Conservation (phyloP, 2,113 vertebrate species). For the Tretioscincus oriximinensis region DNA sequence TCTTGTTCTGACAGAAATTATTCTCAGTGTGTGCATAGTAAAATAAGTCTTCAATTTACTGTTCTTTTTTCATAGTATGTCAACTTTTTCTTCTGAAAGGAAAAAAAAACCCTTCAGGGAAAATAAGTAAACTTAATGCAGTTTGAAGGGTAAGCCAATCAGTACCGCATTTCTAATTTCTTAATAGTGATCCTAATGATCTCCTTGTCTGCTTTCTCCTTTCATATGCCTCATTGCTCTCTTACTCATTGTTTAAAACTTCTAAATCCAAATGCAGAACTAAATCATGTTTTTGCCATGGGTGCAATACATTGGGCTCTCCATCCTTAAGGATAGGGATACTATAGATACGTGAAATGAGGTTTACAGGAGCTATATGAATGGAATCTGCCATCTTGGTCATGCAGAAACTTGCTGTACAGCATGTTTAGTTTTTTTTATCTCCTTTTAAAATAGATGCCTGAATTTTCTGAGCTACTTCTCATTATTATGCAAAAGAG, state of each 20-base stretch:
- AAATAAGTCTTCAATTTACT: neutral
- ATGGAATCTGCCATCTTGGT: neutral
- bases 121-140: neutral
- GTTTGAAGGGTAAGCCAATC: neutral
- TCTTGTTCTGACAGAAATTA: neutral
- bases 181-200: neutral
- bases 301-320: neutral
- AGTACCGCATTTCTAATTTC: neutral
- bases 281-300: neutral
- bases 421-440: neutral
- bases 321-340: too few species aligned
- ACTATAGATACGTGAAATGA: too few species aligned
- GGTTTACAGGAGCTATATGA: neutral
- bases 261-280: neutral
- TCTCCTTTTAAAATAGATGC: neutral
- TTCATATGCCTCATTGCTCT: neutral
- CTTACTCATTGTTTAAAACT: neutral
- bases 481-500: neutral
- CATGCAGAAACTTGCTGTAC: neutral
- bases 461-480: neutral
- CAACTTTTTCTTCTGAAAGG: too few species aligned
- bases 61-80: neutral
- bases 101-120: neutral
- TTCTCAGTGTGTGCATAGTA: neutral
- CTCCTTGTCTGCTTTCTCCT: neutral